These are phyloP conservation scores for Endotricha flammealis DNA, from an alignment of 2,888 invertebrate genomes.

Conservation along the genomic window DNA sequence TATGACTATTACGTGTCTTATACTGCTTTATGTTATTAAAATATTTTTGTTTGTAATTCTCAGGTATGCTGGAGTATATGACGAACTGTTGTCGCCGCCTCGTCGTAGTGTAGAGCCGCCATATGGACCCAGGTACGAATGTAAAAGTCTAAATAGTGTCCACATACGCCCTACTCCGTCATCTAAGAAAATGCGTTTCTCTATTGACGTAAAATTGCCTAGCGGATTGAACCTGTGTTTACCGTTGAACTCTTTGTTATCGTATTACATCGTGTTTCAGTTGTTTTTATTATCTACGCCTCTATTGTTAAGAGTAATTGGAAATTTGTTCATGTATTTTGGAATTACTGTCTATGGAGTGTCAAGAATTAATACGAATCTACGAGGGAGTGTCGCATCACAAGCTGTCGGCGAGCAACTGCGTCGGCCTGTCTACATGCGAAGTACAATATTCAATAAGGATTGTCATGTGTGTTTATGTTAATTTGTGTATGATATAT, in stretches of 20 bases:
- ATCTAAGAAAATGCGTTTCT: constrained; percentile 36
- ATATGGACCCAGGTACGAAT: constrained; percentile 75
- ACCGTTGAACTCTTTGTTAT: constrained; percentile 28
- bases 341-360: background rate
- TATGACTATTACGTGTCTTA: too few species aligned
- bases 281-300: constrained; percentile 12
- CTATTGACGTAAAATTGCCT: constrained; percentile 48
- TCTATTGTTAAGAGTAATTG: background rate
- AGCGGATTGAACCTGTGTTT: constrained; percentile 63
- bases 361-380: background rate
- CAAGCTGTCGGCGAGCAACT: background rate
- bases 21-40: too few species aligned
- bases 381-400: background rate
- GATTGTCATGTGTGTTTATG: too few species aligned
- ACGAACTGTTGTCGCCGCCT: constrained; percentile 72
- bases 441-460: background rate
- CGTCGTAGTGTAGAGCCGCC: constrained; percentile 71
- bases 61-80: constrained; percentile 69
- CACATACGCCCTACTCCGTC: constrained; percentile 42
- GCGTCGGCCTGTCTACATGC: background rate
- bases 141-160: constrained; percentile 68
- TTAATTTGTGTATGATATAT: too few species aligned
- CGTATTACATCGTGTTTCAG: constrained; percentile 12
- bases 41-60: constrained; percentile 17
- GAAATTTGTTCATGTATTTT: background rate